Percentiles rank a stretch among this genome's conserved stretches.
These are phyloP conservation scores for Parnassius glacialis DNA, from an alignment of 2,888 invertebrate genomes.

Conservation along the genomic window DNA sequence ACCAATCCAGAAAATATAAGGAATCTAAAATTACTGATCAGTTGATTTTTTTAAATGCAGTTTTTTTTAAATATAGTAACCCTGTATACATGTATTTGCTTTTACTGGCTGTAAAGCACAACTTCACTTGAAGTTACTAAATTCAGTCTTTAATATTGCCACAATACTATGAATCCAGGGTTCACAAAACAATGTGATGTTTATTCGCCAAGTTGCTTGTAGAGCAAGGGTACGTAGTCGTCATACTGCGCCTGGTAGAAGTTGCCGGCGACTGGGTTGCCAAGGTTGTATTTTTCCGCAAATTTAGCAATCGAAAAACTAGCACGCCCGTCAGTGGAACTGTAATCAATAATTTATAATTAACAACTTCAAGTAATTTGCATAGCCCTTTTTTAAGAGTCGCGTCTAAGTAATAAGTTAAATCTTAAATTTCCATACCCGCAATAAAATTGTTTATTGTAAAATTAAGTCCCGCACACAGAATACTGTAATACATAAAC, in stretches of 20 bases:
- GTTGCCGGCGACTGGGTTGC: conserved; percentile 89
- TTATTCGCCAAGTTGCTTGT: conserved; percentile 66
- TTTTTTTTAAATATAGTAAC: conserved; percentile 1
- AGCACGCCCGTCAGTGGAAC: conserved; percentile 63
- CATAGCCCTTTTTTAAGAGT: too few relatives aligned
- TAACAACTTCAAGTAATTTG: too few relatives aligned
- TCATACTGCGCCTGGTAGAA: conserved; percentile 90
- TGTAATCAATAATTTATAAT: conserved; percentile 37
- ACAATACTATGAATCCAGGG: background rate
- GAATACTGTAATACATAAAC: too few relatives aligned
- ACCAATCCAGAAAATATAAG: background rate
- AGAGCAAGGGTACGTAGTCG: conserved; percentile 85
- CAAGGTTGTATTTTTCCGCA: conserved; percentile 87
- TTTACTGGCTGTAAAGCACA: background rate
- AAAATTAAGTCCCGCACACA: too few relatives aligned
- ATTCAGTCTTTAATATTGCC: conserved; percentile 11
- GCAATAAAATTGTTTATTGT: too few relatives aligned
- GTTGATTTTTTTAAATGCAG: conserved; percentile 1
- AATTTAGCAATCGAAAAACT: conserved; percentile 79
- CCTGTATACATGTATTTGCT: background rate
- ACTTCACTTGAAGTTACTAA: too few relatives aligned
- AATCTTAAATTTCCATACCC: too few relatives aligned
- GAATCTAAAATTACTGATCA: conserved; percentile 19
- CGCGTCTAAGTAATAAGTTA: too few relatives aligned
- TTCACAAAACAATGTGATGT: background rate